phyloP scores from a whole-genome alignment of 1,140 invertebrate species.

The Heliothis subflexa region DNA sequence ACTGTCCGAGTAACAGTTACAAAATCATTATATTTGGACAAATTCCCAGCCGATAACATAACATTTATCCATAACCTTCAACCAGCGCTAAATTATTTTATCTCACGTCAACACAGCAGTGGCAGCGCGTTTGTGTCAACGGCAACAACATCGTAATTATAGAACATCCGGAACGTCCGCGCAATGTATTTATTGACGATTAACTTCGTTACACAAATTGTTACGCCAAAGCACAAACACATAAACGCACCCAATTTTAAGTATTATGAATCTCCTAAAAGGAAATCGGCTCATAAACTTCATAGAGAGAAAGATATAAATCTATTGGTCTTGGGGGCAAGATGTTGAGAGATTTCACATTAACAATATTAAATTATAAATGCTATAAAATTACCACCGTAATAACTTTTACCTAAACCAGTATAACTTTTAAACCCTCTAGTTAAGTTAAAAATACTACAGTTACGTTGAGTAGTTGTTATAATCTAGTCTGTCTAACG shows the following conservation, averaged over 20 bases:
- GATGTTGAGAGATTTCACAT: too few relatives aligned
- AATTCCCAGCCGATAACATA: neutral
- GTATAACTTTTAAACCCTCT: too few relatives aligned
- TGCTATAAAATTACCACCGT: too few relatives aligned
- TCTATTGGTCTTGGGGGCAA: too few relatives aligned
- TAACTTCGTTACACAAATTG: conserved; percentile 25
- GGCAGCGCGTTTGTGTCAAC: neutral
- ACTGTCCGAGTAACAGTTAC: too few relatives aligned
- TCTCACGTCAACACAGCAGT: neutral
- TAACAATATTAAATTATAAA: too few relatives aligned
- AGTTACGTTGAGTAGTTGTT: too few relatives aligned
- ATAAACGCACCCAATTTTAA: neutral
- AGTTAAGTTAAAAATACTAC: too few relatives aligned
- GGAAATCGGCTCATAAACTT: neutral
- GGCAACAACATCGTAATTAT: conserved; percentile 24
- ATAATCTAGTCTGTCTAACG: too few relatives aligned
- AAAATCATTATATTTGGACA: neutral
- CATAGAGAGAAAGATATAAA: too few relatives aligned
- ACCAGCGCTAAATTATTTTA: conserved; percentile 9
- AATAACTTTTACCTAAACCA: too few relatives aligned
- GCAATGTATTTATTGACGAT: conserved; percentile 24
- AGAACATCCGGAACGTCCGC: conserved; percentile 15
- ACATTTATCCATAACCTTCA: conserved; percentile 10
- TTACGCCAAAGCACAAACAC: conserved; percentile 9
- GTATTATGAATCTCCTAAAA: neutral